Evolutionary conservation across 2,888 invertebrate genomes (phyloP).

Genomic region (Erebia ligea): DNA sequence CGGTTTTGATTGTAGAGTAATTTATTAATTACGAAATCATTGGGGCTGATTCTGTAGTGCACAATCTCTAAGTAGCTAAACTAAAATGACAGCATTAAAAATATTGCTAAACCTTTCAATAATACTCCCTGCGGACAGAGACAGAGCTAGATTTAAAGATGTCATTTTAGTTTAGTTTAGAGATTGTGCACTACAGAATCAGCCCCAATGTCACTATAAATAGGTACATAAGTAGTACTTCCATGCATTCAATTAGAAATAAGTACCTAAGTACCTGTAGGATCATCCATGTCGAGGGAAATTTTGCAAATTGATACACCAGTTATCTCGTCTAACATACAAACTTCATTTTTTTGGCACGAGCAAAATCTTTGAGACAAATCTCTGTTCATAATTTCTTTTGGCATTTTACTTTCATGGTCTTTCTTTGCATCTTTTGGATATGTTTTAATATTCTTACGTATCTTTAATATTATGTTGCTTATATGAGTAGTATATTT

Average conservation of each 20-base stretch:
- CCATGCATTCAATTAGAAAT: not conserved
- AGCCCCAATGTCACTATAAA: not conserved
- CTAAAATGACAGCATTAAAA: too few species aligned
- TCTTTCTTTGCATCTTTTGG: constrained; percentile 59
- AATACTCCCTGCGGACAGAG: too few species aligned
- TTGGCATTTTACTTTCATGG: constrained; percentile 56
- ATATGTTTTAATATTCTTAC: constrained; percentile 75
- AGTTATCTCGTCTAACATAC: constrained; percentile 85
- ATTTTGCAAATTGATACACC: constrained; percentile 82
- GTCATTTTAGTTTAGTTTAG: too few species aligned
- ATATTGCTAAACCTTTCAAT: too few species aligned
- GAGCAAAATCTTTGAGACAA: constrained; percentile 74
- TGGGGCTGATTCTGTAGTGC: too few species aligned
- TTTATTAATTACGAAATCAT: too few species aligned
- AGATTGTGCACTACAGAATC: too few species aligned
- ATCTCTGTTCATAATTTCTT: constrained; percentile 68
- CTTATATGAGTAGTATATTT: constrained; percentile 55
- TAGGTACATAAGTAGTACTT: not conserved
- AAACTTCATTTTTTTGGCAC: constrained; percentile 83
- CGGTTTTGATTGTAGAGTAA: too few species aligned
- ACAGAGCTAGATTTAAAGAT: too few species aligned
- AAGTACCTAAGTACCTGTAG: constrained; percentile 78
- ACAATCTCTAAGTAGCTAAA: too few species aligned
- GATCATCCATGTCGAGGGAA: constrained; percentile 80
- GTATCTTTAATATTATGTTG: constrained; percentile 67